Evolutionary conservation across 2,888 invertebrate genomes (phyloP), one percentile per base, ranked within the genome.

Genomic region (Andrena fulva): DNA sequence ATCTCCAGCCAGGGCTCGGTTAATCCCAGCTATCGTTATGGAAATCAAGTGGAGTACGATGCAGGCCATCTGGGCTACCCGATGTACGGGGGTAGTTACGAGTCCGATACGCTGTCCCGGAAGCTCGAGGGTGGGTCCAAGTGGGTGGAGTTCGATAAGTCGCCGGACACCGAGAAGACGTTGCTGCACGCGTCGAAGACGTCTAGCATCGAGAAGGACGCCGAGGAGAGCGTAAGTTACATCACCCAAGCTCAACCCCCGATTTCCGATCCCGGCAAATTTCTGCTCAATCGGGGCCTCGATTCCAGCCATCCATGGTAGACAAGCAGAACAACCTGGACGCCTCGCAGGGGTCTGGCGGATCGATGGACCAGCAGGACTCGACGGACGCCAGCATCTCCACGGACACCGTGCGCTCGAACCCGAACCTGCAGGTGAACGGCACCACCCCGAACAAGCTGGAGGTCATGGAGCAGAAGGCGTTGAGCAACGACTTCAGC

Each of bases 41-140:
- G 97, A 74, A 97, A 97, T 92, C 98, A 98, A 93, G 95, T 96
- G 88, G 96, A 97, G 33, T 97, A 97, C 91, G 96, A 97, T 75
- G 95, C 96, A 87, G 97, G 97, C 54, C 96, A 96, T 77, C 96
- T 96, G 80, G 97, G 96, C 7, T 97, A 97, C 91, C 96, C 96
- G 56, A 93, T 95, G 33, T 96, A 96, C 90, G 90, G 86, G 24
- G 94, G 95, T 64, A 96, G 96, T 16, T 96, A 96, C 89, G 95
- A 95, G 24, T 93, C 95, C 69, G 94, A 94, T 80, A 85, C 90
- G 72, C 77, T 89, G 68, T 90, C 92, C 52, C 87, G 91, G 75
- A 91, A 90, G 76, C 84, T 91, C 72, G 92, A 93, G 80, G 91
- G 91, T 42, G 90, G 89, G 29, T 92, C 92, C 66, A 93, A 93